These are phyloP conservation scores for Ennomos erosarius DNA, from an alignment of 2,888 invertebrate species.

Conservation along the genomic window DNA sequence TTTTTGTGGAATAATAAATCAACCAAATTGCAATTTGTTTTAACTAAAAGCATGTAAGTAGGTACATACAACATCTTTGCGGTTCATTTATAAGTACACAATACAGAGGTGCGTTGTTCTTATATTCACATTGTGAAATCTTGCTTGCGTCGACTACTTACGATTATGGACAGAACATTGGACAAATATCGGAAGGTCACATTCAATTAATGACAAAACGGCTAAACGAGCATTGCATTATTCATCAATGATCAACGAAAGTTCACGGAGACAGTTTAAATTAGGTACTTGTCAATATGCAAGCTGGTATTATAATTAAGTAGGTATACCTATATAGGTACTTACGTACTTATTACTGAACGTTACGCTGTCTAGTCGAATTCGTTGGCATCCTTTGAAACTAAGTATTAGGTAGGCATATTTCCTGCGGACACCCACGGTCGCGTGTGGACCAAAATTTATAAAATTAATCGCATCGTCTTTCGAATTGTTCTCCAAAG, in stretches of 20 bases:
- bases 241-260: not conserved
- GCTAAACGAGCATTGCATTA: slow-evolving; percentile 1
- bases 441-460: too few relatives aligned
- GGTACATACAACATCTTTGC: slow-evolving; percentile 15
- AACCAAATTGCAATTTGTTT: not conserved
- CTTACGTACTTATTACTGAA: too few relatives aligned
- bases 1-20: too few relatives aligned
- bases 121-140: slow-evolving; percentile 42
- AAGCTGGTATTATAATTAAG: too few relatives aligned
- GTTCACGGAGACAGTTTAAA: not conserved
- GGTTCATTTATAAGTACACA: slow-evolving; percentile 36
- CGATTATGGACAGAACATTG: slow-evolving; percentile 21
- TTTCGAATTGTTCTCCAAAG: too few relatives aligned
- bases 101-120: slow-evolving; percentile 32
- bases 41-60: not conserved
- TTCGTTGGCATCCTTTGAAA: too few relatives aligned
- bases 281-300: too few relatives aligned
- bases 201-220: slow-evolving; percentile 28
- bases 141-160: slow-evolving; percentile 28
- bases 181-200: slow-evolving; percentile 49
- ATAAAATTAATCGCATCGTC: too few relatives aligned
- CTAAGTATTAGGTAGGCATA: too few relatives aligned
- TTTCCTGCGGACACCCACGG: too few relatives aligned
- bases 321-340: too few relatives aligned
- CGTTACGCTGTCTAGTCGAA: too few relatives aligned